These are phyloP conservation scores for Ptychoptera albimana DNA, from an alignment of 2,888 invertebrate species.

Conservation along the genomic window DNA sequence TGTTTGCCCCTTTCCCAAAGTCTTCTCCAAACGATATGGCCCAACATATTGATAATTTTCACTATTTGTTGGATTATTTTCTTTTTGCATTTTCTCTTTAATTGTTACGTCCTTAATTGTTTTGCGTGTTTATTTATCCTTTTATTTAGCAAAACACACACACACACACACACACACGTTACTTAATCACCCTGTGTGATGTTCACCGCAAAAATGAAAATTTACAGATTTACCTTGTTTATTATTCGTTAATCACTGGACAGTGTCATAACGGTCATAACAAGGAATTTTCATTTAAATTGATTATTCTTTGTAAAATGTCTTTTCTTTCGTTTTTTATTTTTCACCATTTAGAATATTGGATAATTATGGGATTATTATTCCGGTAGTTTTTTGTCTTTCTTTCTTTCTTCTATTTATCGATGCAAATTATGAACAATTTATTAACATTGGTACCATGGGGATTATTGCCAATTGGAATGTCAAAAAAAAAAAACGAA, in stretches of 20 bases:
- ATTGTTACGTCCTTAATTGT: neutral
- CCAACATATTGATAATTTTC: constrained; percentile 91
- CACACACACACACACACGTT: neutral
- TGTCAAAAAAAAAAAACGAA: too few species aligned
- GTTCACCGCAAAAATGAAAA: too few species aligned
- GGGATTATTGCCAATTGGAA: too few species aligned
- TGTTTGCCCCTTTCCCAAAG: constrained; percentile 98
- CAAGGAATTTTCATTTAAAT: too few species aligned
- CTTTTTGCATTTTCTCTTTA: constrained; percentile 30
- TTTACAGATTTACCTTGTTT: too few species aligned
- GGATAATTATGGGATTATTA: neutral
- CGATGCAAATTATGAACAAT: too few species aligned
- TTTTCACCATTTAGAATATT: neutral
- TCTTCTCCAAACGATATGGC: constrained; percentile 96
- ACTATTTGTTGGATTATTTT: constrained; percentile 31
- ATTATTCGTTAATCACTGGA: too few species aligned
- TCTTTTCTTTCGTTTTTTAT: neutral
- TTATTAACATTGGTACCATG: too few species aligned
- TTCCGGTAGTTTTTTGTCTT: neutral
- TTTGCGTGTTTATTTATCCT: neutral
- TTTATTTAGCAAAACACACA: neutral
- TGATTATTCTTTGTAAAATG: too few species aligned
- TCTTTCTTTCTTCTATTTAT: neutral
- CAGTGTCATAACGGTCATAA: too few species aligned
- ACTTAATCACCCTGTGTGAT: too few species aligned